A percentile compares a stretch with the other conserved stretches of the same genome.
phyloP scores from a whole-genome alignment of 2,888 invertebrate genomes.

The Catocala nupta region DNA sequence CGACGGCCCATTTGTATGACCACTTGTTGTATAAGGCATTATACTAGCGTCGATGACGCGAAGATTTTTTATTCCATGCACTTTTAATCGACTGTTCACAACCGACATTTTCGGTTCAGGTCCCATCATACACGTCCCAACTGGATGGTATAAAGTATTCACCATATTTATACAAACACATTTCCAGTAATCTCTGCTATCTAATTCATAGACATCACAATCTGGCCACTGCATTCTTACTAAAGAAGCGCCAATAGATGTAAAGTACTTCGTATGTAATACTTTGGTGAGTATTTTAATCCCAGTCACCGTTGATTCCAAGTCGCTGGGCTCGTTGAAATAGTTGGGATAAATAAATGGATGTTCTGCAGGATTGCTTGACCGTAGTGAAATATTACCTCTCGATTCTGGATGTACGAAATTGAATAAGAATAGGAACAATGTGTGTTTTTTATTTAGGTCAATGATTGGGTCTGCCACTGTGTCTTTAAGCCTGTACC shows the following conservation, averaged over 20 bases:
- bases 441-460: conserved; percentile 15
- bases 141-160: conserved; percentile 88
- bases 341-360: conserved; percentile 30
- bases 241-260: conserved; percentile 24
- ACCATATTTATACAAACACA: conserved; percentile 75
- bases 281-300: conserved; percentile 20
- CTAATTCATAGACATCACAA: conserved; percentile 30
- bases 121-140: conserved; percentile 88
- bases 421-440: conserved; percentile 14
- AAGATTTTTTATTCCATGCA: conserved; percentile 88
- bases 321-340: conserved; percentile 20
- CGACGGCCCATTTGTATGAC: conserved; percentile 92
- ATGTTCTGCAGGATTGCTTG: conserved; percentile 20
- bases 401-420: conserved; percentile 30
- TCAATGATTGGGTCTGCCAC: conserved; percentile 27
- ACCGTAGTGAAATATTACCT: conserved; percentile 25
- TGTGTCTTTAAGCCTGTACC: conserved; percentile 51
- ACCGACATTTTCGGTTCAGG: conserved; percentile 57
- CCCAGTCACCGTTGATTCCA: conserved; percentile 18
- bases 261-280: conserved; percentile 20
- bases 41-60: conserved; percentile 92
- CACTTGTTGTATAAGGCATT: conserved; percentile 91
- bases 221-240: conserved; percentile 19
- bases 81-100: conserved; percentile 86
- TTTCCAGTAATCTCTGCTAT: conserved; percentile 54